phyloP scores from a whole-genome alignment of 2,888 invertebrate species.

The Aspidiotus destructor region DNA sequence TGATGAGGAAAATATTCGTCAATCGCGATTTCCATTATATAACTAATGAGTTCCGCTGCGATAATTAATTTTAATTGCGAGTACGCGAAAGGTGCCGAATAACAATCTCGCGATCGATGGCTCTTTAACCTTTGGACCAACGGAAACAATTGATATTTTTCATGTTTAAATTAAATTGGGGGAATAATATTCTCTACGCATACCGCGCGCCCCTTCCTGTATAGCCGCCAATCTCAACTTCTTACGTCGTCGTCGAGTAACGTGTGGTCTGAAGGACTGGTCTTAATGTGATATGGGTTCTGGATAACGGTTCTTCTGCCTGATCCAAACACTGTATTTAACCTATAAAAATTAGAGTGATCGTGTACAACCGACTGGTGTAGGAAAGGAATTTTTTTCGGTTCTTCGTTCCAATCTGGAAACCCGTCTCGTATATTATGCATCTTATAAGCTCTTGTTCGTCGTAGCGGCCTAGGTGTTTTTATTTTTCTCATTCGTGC shows the following conservation, averaged over 20 bases:
- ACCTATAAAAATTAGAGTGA: constrained; percentile 8
- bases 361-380: neutral
- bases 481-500: too few species aligned
- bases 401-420: neutral
- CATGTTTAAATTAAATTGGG: too few species aligned
- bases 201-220: neutral
- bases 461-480: too few species aligned
- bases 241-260: neutral
- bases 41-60: too few species aligned
- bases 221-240: neutral
- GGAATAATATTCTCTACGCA: neutral
- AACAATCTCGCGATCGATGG: too few species aligned
- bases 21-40: too few species aligned
- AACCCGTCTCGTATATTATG: neutral
- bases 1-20: too few species aligned
- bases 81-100: too few species aligned
- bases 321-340: constrained; percentile 11
- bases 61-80: too few species aligned
- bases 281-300: neutral
- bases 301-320: constrained; percentile 16
- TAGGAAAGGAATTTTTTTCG: neutral
- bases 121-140: too few species aligned
- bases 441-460: too few species aligned
- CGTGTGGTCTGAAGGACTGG: constrained; percentile 6
- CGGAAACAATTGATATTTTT: too few species aligned